A percentile compares a stretch with the other conserved stretches of the same genome.
Evolutionary conservation across 2,888 invertebrate species (phyloP).

Genomic region (Lasioglossum malachurum): DNA sequence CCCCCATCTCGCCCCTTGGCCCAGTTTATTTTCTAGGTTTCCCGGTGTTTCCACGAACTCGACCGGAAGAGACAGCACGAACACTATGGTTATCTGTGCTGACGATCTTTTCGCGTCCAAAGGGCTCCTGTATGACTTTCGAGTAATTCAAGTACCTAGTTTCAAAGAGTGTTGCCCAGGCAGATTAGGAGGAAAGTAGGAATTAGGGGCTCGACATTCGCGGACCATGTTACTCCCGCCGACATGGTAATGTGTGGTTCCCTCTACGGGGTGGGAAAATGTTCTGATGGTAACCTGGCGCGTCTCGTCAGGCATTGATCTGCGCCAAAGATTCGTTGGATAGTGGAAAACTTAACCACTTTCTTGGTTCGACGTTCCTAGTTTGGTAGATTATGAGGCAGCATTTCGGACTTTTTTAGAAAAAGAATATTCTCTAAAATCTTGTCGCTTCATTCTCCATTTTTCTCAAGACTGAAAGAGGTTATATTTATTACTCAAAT

Average conservation of each 20-base stretch:
- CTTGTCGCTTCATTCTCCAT: no score
- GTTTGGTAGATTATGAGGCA: no score
- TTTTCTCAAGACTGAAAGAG: no score
- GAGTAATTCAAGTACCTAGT: slow-evolving; percentile 49
- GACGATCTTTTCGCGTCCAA: slow-evolving; percentile 37
- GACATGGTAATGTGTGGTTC: slow-evolving; percentile 30
- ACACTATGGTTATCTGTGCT: slow-evolving; percentile 33
- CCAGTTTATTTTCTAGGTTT: slow-evolving; percentile 27
- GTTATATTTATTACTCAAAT: no score
- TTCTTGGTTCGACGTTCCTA: no score
- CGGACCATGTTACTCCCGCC: slow-evolving; percentile 49
- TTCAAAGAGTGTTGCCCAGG: slow-evolving; percentile 50
- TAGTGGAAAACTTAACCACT: no score
- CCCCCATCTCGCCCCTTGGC: background rate
- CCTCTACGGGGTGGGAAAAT: slow-evolving; percentile 4
- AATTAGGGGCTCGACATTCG: slow-evolving; percentile 51
- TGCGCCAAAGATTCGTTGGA: background rate
- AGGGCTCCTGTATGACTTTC: slow-evolving; percentile 39
- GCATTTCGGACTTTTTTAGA: no score
- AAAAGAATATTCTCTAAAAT: no score
- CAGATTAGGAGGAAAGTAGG: slow-evolving; percentile 55
- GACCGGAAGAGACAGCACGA: slow-evolving; percentile 15
- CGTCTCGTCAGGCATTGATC: background rate
- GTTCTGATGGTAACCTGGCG: background rate
- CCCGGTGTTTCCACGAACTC: slow-evolving; percentile 14